Base-by-base conservation (phyloP, 2,888 invertebrate genomes). In the Scaptomyza flava region DNA sequence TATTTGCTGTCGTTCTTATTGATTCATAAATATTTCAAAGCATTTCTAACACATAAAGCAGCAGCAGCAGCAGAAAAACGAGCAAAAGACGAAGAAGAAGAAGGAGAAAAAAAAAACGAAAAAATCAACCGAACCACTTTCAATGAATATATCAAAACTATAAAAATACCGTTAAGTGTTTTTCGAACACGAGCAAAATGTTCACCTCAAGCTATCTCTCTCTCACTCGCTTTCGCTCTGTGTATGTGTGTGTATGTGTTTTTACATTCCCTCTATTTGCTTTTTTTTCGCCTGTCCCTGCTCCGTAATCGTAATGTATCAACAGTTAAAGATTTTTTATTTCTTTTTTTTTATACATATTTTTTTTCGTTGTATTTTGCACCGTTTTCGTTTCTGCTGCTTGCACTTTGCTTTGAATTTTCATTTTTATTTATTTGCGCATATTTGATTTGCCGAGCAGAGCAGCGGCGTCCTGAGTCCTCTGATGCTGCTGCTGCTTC, bases 81-180 rank as follows among this genome's bases (percentile, higher is more conserved):
- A n/a, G 8, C 20, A 9, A 12, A 17, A 30, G 17, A 12, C 20
- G 41, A 38, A 38, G 12, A 17, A 30, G n/a, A 14, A 7, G 23
- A 20, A 46, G 23, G 14, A 46, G 51, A 33, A 31, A 52, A 17
- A 3, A 31, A 17, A 51, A 12, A 12, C 34, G 46, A 20, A 41
- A 30, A 50, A 51, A 63, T 63, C 42, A 61, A 58, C 53, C 79
- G 66, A 72, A 87, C 77, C 79, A 87, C 85, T 82, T 81, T 87
- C 82, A 85, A 82, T 82, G 87, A 82, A 87, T 82, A 81, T 81
- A 82, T 85, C 86, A 82, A 82, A 87, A 87, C 82, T 82, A 82
- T 82, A 82, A 82, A 82, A 82, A 87, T 82, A 79, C 86, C 82
- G 77, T 85, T 85, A 87, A 85, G 82, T 82, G 81, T 82, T 87